Conservation (phyloP, 2,888 invertebrate species). For the Pristionchus maxplancki region DNA sequence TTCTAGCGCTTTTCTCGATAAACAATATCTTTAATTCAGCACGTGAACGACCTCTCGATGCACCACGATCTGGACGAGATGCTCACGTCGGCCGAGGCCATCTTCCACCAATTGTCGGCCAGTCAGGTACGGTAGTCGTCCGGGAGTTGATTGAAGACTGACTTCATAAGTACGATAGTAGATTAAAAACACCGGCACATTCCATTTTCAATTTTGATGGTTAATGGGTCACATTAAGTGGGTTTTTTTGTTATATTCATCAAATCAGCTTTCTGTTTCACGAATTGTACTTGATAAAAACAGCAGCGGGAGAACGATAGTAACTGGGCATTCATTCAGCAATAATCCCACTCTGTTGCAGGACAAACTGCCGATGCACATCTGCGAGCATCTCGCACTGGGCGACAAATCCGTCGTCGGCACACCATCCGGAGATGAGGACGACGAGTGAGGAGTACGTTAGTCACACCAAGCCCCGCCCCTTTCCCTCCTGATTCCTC, state of each 20-base stretch:
- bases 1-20: too few species aligned
- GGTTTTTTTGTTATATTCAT: too few species aligned
- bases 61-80: slow-evolving; percentile 89
- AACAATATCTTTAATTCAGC: slow-evolving; percentile 82
- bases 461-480: slow-evolving; percentile 33
- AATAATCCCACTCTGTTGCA: slow-evolving; percentile 6
- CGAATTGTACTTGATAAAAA: background rate
- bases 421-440: slow-evolving; percentile 41
- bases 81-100: slow-evolving; percentile 91
- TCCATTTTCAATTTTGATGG: too few species aligned
- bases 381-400: slow-evolving; percentile 59
- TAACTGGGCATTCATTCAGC: background rate
- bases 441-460: background rate
- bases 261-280: background rate
- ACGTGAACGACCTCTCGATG: slow-evolving; percentile 94
- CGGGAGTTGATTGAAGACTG: background rate
- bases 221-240: background rate
- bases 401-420: slow-evolving; percentile 45
- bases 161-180: too few species aligned
- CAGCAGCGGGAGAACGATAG: background rate
- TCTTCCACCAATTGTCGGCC: slow-evolving; percentile 87
- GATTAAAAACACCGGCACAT: too few species aligned
- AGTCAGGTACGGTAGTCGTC: slow-evolving; percentile 65
- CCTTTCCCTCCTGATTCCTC: background rate
- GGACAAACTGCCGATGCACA: slow-evolving; percentile 70